Evolutionary conservation across 2,888 invertebrate species (phyloP).

Genomic region (Colletes collaris): DNA sequence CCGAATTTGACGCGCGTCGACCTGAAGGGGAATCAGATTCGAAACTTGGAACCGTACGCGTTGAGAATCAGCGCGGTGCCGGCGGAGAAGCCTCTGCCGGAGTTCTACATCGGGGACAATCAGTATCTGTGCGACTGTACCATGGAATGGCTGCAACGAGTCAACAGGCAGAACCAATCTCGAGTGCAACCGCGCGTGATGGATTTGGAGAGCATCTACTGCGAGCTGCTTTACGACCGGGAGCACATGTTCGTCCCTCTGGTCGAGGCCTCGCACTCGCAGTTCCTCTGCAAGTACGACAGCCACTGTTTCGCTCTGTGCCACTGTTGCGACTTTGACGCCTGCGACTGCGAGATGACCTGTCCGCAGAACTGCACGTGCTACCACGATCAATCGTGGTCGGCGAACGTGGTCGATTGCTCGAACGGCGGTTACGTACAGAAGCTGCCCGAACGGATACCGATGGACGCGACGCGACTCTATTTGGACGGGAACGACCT

Average conservation of each 20-base stretch:
- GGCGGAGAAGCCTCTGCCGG: constrained; percentile 88
- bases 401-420: constrained; percentile 93
- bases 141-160: constrained; percentile 95
- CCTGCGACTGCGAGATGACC: constrained; percentile 96
- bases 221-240: constrained; percentile 91
- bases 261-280: constrained; percentile 91
- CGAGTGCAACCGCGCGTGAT: constrained; percentile 92
- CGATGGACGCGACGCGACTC: constrained; percentile 95
- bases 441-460: constrained; percentile 91
- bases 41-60: constrained; percentile 90
- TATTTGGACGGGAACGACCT: constrained; percentile 94
- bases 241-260: constrained; percentile 89
- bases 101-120: constrained; percentile 93
- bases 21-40: constrained; percentile 91
- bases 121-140: constrained; percentile 95
- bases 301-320: constrained; percentile 94
- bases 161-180: constrained; percentile 89
- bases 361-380: constrained; percentile 95
- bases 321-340: constrained; percentile 95
- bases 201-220: constrained; percentile 92
- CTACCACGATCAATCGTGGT: constrained; percentile 94
- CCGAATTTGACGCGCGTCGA: constrained; percentile 93
- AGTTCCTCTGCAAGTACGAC: constrained; percentile 93
- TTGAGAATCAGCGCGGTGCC: constrained; percentile 90
- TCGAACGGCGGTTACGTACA: constrained; percentile 88